These are phyloP conservation scores for Acanthopagrus latus DNA, from an alignment of 2,797 vertebrate genomes.

Conservation along the genomic window DNA sequence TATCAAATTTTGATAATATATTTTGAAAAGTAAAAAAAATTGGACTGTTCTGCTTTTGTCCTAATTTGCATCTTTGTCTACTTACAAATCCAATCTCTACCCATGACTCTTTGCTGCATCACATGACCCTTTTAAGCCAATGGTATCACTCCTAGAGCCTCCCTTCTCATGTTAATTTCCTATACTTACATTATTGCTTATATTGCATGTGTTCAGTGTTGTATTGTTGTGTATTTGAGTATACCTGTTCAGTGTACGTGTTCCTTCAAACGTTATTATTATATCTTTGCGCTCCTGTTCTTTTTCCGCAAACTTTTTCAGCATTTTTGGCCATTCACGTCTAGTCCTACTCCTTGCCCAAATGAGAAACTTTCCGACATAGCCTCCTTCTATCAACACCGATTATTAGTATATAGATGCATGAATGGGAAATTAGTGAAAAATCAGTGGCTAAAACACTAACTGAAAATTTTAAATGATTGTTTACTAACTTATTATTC, in stretches of 20 bases:
- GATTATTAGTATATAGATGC: conserved; percentile 79
- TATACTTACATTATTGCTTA: conserved; percentile 75
- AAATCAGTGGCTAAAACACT: conserved; percentile 74
- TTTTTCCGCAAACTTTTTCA: conserved; percentile 74
- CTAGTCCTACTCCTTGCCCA: conserved; percentile 76
- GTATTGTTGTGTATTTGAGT: conserved; percentile 76
- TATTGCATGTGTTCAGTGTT: conserved; percentile 82
- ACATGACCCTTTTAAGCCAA: conserved; percentile 84
- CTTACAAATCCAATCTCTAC: conserved; percentile 68
- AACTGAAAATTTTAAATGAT: conserved; percentile 80
- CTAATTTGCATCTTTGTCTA: conserved; percentile 75
- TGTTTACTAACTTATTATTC: conserved; percentile 78
- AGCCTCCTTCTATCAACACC: conserved; percentile 72
- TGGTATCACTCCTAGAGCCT: conserved; percentile 82
- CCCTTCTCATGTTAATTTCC: conserved; percentile 76
- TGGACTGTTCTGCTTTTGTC: conserved; percentile 71
- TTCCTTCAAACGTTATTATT: conserved; percentile 64
- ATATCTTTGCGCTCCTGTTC: conserved; percentile 71
- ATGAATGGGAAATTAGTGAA: conserved; percentile 82
- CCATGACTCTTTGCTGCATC: conserved; percentile 80
- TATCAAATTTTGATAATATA: conserved; percentile 68
- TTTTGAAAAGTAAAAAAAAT: conserved; percentile 55
- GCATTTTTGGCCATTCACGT: conserved; percentile 73
- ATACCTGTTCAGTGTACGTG: conserved; percentile 72
- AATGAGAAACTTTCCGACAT: conserved; percentile 63